Conservation (phyloP, 1,140 invertebrate genomes). For the Philotrypesis tridentata region DNA sequence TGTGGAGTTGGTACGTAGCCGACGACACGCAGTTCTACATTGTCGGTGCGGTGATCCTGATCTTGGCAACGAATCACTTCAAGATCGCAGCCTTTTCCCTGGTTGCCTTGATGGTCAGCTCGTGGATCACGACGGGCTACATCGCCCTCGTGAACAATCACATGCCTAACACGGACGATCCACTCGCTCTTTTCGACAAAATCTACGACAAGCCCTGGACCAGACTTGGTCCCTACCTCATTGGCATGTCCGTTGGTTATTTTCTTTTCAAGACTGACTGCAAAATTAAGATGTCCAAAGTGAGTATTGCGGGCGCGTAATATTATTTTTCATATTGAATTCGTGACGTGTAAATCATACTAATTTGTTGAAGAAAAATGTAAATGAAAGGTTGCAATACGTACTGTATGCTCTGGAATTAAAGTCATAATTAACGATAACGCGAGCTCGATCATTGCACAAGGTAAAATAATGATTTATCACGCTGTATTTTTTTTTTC, state of each 20-base stretch:
- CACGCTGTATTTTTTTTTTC: not conserved
- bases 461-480: not conserved
- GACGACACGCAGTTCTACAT: conserved; percentile 91
- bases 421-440: not conserved
- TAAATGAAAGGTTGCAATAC: not conserved
- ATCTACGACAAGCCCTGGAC: conserved; percentile 93
- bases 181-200: conserved; percentile 88
- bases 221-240: conserved; percentile 85
- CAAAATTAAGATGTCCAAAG: conserved; percentile 83
- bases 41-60: conserved; percentile 84
- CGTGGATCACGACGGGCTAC: conserved; percentile 85
- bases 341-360: no score
- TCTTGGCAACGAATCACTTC: conserved; percentile 85
- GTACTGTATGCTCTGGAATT: not conserved
- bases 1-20: conserved; percentile 92
- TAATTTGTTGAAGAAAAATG: no score
- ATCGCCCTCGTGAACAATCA: conserved; percentile 87
- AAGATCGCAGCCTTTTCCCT: conserved; percentile 80
- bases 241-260: conserved; percentile 89
- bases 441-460: not conserved
- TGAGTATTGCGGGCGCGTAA: no score
- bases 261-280: conserved; percentile 87
- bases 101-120: conserved; percentile 80
- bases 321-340: no score
- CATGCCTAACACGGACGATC: conserved; percentile 86